Conservation (phyloP, 1,140 invertebrate species). For the Nasonia longicornis region DNA sequence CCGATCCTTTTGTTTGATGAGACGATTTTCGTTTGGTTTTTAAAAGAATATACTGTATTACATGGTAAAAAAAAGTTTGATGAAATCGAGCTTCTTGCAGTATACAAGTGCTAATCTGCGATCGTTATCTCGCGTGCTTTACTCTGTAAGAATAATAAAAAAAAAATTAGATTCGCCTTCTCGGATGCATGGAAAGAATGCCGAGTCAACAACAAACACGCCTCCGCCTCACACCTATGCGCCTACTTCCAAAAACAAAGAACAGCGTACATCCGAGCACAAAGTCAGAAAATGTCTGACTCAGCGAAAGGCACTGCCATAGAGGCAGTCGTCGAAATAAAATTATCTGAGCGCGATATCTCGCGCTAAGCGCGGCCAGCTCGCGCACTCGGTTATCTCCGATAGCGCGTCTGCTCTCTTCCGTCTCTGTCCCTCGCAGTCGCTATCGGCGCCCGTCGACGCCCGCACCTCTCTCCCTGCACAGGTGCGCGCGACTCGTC, state of each 20-base stretch:
- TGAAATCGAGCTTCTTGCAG: background rate
- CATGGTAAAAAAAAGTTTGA: no score
- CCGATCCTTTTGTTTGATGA: background rate
- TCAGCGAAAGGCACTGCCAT: no score
- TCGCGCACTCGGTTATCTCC: background rate
- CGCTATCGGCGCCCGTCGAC: background rate
- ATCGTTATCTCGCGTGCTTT: constrained; percentile 38
- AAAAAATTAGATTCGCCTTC: background rate
- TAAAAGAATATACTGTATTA: no score
- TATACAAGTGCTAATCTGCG: background rate
- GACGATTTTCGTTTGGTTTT: background rate
- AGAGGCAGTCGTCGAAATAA: background rate
- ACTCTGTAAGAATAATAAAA: background rate
- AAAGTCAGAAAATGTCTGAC: no score
- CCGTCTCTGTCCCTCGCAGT: background rate
- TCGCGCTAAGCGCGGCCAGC: background rate
- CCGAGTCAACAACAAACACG: no score
- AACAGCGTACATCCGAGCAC: background rate
- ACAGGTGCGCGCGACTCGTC: background rate
- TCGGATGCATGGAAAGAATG: no score
- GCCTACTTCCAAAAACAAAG: no score
- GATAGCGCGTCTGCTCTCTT: constrained; percentile 11
- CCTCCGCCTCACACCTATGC: no score
- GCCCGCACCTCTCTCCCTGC: background rate
- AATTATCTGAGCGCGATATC: constrained; percentile 20